Conservation (phyloP, 2,888 invertebrate genomes). For the Tenthredo scrophulariae region DNA sequence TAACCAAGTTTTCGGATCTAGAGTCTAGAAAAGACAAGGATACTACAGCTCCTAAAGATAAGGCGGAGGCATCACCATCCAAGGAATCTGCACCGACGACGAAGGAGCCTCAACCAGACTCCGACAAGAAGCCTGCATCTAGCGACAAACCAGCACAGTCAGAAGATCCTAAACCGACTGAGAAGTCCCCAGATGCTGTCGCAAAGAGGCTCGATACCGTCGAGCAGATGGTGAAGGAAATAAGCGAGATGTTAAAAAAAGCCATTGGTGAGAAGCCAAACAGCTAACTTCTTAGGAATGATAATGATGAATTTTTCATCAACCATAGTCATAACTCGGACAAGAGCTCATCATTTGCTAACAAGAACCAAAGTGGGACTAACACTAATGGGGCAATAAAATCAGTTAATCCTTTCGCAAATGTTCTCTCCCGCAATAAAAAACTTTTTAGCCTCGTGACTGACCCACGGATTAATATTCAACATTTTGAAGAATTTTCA, state of each 20-base stretch:
- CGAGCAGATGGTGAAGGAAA: constrained; percentile 8
- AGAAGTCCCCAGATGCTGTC: constrained; percentile 5
- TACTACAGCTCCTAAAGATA: no score
- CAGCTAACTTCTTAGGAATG: neutral
- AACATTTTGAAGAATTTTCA: neutral
- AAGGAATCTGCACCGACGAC: no score
- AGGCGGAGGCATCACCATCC: no score
- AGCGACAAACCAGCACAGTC: no score
- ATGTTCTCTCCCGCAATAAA: neutral
- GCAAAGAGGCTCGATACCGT: neutral
- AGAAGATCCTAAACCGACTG: neutral
- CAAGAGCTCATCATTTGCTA: neutral
- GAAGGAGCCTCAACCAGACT: no score
- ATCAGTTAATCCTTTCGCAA: neutral
- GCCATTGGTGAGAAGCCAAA: neutral
- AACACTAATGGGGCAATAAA: neutral
- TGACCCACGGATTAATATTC: no score
- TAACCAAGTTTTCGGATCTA: no score
- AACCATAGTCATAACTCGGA: neutral
- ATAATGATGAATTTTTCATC: no score
- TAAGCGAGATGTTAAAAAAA: neutral
- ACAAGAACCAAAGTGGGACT: neutral
- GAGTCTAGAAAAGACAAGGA: no score
- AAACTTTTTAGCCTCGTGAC: no score
- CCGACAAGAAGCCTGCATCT: no score